Percentiles rank a stretch among this genome's conserved stretches.
Conservation (phyloP, 2,797 vertebrate genomes). For the Xenopus petersii region DNA sequence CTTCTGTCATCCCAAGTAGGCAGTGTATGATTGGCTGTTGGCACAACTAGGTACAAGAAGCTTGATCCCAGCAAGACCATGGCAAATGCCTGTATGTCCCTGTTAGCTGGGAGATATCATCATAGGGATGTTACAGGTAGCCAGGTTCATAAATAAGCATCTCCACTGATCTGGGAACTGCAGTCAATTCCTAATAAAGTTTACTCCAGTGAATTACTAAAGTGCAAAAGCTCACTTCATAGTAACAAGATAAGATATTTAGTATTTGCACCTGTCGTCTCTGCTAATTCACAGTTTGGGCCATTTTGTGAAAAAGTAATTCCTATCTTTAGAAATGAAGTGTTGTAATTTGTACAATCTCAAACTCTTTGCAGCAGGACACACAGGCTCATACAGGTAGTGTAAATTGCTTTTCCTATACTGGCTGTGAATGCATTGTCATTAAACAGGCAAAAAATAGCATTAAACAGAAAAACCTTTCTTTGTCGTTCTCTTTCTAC, state of each 20-base stretch:
- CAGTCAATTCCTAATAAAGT: too few relatives aligned
- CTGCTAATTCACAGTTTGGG: constrained; percentile 30
- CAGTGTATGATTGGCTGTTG: too few relatives aligned
- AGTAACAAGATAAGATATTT: constrained; percentile 2
- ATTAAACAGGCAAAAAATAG: constrained; percentile 22
- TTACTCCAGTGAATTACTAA: neutral
- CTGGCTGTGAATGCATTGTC: constrained; percentile 3
- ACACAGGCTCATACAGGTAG: constrained; percentile 22
- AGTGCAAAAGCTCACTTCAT: neutral
- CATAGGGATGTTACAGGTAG: too few relatives aligned
- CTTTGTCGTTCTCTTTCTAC: neutral
- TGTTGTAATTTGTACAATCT: constrained; percentile 17
- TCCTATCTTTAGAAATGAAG: constrained; percentile 27
- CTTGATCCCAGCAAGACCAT: too few relatives aligned
- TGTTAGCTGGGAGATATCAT: too few relatives aligned
- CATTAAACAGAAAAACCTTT: neutral
- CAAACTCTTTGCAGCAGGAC: constrained; percentile 12
- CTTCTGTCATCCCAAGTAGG: too few relatives aligned
- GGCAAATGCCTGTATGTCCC: too few relatives aligned
- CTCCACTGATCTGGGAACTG: too few relatives aligned
- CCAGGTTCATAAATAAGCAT: too few relatives aligned
- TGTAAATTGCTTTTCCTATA: constrained; percentile 43
- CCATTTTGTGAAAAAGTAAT: constrained; percentile 35
- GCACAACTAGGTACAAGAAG: too few relatives aligned
- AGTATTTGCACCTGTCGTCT: constrained; percentile 25